A percentile compares a stretch with the other conserved stretches of the same genome.
Conservation (phyloP, 2,888 invertebrate genomes). For the Acanthosepion esculentum region DNA sequence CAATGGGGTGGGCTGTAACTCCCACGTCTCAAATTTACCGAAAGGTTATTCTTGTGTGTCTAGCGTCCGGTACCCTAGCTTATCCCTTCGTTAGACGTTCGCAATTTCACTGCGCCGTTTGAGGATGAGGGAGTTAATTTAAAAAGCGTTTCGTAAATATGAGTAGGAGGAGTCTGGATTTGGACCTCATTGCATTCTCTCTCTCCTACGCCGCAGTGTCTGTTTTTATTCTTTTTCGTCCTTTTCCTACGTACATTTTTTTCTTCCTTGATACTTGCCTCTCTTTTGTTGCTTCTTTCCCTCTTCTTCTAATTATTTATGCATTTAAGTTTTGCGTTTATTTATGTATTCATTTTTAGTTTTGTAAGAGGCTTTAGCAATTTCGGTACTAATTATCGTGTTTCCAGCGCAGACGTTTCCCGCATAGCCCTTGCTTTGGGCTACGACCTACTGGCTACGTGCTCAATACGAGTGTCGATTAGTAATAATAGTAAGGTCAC, state of each 20-base stretch:
- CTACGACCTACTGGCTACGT: neutral
- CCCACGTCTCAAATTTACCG: neutral
- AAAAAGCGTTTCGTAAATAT: neutral
- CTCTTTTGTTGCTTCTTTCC: neutral
- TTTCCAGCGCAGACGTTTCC: neutral
- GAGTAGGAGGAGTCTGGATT: neutral
- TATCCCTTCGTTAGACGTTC: neutral
- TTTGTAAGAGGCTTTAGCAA: neutral
- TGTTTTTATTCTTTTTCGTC: neutral
- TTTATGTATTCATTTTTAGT: neutral
- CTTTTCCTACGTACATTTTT: neutral
- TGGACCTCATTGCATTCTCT: neutral
- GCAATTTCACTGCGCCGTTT: neutral
- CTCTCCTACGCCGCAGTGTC: neutral
- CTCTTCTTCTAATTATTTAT: neutral
- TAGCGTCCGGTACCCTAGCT: neutral
- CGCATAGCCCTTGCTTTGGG: neutral
- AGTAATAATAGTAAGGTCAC: neutral
- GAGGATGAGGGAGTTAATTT: neutral
- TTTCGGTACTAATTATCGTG: conserved; percentile 33
- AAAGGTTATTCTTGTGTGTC: neutral
- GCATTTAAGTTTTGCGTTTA: neutral
- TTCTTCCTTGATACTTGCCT: neutral
- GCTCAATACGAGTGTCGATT: neutral
- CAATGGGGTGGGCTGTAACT: neutral